Conservation (phyloP, 2,113 vertebrate species). For the Tinamus guttatus region DNA sequence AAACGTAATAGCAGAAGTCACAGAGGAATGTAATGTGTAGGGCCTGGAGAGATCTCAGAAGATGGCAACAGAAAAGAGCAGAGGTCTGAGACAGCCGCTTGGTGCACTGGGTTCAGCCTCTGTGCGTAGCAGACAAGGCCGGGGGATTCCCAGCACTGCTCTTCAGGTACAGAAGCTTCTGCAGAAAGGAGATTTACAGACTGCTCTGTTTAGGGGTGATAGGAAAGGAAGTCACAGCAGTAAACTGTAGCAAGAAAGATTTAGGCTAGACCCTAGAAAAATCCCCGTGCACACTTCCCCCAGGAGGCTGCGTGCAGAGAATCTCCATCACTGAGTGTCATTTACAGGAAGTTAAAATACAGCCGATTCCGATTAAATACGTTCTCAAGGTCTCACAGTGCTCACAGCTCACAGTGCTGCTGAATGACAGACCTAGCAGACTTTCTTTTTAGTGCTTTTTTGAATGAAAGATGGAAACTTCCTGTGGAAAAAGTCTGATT, state of each 20-base stretch:
- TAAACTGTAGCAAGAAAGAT: neutral
- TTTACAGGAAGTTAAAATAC: neutral
- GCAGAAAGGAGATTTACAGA: neutral
- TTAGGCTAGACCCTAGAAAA: neutral
- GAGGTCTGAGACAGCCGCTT: neutral
- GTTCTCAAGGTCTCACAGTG: neutral
- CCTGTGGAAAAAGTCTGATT: neutral
- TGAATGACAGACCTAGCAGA: neutral
- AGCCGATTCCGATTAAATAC: neutral
- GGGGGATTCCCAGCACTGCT: rapidly evolving
- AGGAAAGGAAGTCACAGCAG: neutral
- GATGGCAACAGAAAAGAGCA: neutral
- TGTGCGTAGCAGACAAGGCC: rapidly evolving
- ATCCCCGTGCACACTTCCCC: rapidly evolving
- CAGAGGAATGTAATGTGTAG: neutral
- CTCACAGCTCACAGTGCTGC: neutral
- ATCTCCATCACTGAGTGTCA: neutral
- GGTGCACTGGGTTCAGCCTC: neutral
- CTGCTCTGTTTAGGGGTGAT: neutral
- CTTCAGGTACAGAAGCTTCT: neutral
- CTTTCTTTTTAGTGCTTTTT: neutral
- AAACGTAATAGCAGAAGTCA: neutral
- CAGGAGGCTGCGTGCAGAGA: neutral
- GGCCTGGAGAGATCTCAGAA: neutral
- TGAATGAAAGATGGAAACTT: neutral